Evolutionary conservation across 2,113 vertebrate species (phyloP).

Genomic region (Paradisaea rubra): DNA sequence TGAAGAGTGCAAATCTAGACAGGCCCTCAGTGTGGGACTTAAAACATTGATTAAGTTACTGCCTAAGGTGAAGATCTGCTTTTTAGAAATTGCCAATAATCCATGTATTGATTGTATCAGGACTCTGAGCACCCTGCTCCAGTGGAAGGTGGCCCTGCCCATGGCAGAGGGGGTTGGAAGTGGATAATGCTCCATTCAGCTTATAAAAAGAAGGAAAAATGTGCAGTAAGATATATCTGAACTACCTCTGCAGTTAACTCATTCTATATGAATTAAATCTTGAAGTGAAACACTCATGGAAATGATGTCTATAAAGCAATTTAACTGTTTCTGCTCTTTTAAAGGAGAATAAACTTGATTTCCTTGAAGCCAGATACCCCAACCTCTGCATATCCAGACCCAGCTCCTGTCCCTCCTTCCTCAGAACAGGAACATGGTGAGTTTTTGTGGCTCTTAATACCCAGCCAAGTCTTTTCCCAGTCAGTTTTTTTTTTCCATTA

Average conservation of each 20-base stretch:
- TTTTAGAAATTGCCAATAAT: not conserved
- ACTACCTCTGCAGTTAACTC: not conserved
- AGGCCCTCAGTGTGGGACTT: not conserved
- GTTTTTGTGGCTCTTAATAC: not conserved
- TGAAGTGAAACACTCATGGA: not conserved
- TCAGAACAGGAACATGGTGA: constrained; percentile 79
- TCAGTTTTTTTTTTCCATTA: not conserved
- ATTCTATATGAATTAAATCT: not conserved
- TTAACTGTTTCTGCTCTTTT: constrained; percentile 9
- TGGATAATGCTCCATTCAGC: not conserved
- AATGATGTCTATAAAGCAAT: not conserved
- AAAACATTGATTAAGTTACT: not conserved
- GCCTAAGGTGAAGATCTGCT: too few relatives aligned
- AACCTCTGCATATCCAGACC: not conserved
- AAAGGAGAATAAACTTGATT: constrained; percentile 85
- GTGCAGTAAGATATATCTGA: not conserved
- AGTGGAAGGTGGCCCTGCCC: not conserved
- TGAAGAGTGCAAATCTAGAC: not conserved
- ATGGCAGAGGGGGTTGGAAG: not conserved
- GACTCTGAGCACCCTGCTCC: not conserved
- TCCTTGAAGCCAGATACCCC: constrained; percentile 69
- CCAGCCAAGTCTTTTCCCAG: not conserved
- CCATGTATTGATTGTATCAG: not conserved
- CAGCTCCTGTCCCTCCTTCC: constrained; percentile 49
- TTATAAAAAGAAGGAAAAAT: not conserved